Conservation (phyloP, 2,113 vertebrate genomes). For the Pogona vitticeps region DNA sequence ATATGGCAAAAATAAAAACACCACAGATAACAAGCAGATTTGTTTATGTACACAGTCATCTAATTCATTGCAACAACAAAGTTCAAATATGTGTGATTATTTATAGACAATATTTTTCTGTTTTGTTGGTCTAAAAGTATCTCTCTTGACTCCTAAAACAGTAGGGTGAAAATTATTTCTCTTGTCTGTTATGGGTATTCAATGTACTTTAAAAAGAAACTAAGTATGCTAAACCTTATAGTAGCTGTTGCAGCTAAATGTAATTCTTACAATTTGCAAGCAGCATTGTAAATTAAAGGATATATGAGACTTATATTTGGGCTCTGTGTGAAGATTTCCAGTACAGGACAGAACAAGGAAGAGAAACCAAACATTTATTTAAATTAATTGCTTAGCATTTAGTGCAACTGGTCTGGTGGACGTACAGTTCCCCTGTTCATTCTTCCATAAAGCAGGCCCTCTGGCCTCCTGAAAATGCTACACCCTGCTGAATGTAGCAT, state of each 20-base stretch:
- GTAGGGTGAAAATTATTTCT: not conserved
- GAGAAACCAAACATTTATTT: not conserved
- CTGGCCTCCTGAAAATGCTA: too few relatives aligned
- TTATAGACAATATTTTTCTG: constrained; percentile 13
- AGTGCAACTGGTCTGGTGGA: too few relatives aligned
- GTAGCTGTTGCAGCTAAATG: not conserved
- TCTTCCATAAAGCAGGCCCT: too few relatives aligned
- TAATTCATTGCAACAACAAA: constrained; percentile 58
- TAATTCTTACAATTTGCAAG: not conserved
- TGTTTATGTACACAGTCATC: constrained; percentile 66
- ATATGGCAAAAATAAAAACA: constrained; percentile 74
- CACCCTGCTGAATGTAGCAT: too few relatives aligned
- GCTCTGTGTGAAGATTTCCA: not conserved
- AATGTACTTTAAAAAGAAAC: not conserved
- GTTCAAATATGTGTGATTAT: constrained; percentile 56
- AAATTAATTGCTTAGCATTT: too few relatives aligned
- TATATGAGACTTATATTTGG: not conserved
- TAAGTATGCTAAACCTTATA: not conserved
- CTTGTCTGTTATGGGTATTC: constrained; percentile 7
- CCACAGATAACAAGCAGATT: constrained; percentile 76
- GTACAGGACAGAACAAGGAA: not conserved
- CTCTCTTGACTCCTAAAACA: constrained; percentile 3
- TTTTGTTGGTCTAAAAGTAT: not conserved
- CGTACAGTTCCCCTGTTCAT: too few relatives aligned
- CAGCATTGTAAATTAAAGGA: not conserved